These are phyloP conservation scores for Temnopleurus reevesii DNA, from an alignment of 53 echinoderm and acorn worm species.

Conservation along the genomic window DNA sequence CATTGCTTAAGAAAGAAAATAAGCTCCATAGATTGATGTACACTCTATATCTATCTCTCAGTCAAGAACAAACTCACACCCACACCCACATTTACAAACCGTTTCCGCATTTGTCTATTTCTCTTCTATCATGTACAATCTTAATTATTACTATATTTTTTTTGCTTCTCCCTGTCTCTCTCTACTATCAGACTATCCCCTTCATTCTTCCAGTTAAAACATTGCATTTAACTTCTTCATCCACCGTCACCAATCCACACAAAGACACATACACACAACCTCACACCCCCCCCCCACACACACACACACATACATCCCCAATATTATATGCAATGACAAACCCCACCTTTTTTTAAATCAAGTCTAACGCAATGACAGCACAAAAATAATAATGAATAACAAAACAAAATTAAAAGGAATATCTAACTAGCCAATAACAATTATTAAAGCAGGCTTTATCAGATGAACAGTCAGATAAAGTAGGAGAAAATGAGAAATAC, in stretches of 20 bases:
- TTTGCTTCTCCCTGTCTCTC: neutral
- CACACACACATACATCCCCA: too few relatives aligned
- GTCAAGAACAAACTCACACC: too few relatives aligned
- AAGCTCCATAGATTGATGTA: too few relatives aligned
- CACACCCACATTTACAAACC: too few relatives aligned
- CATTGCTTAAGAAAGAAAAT: constrained; percentile 8
- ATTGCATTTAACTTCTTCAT: neutral
- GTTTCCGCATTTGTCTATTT: neutral
- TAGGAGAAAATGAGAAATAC: neutral
- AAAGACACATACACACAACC: too few relatives aligned
- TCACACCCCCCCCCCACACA: too few relatives aligned
- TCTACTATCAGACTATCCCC: neutral
- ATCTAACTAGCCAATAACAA: neutral
- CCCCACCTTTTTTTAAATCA: too few relatives aligned
- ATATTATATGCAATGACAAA: too few relatives aligned
- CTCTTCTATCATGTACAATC: neutral
- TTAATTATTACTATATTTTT: neutral
- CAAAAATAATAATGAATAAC: neutral
- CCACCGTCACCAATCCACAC: too few relatives aligned
- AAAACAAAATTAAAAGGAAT: neutral
- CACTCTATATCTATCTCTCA: too few relatives aligned
- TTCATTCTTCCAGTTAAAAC: too few relatives aligned
- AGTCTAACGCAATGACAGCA: neutral
- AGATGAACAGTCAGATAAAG: neutral
- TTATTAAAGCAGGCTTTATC: neutral